Base-by-base conservation (phyloP, 2,797 vertebrate genomes). In the Nyctalus aviator region DNA sequence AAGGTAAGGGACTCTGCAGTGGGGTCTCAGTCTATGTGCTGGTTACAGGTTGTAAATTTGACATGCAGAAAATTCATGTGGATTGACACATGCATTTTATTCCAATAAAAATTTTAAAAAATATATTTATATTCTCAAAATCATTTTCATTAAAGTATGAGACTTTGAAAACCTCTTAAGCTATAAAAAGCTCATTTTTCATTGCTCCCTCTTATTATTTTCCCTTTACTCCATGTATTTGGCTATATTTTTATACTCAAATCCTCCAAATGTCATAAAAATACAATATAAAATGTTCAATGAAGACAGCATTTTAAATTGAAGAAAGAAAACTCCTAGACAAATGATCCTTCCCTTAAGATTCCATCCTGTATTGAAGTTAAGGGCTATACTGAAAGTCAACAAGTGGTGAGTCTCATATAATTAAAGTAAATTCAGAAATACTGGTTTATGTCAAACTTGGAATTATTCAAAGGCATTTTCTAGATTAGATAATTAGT, bases 401-500 rank as follows among this genome's bases (percentile, higher is more conserved):
- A 72, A 72, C n/a, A 93, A 86, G 78, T 71, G 20, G 27, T 88
- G 50, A 73, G 11, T 0, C 11, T 73, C 8, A 23, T 50, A 37
- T 17, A 21, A 62, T n/a, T n/a, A 68, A 79, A 83, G 3, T 55
- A 85, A 57, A 30, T 91, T 75, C 27, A 90, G 86, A 92, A 53
- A 7, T 53, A 71, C 0, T 21, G 3, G 1, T 62, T 76, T 57
- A 25, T 71, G 55, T 59, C 64, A 83, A 72, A 53, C 14, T 23
- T 32, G 12, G 83, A 92, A 55, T 75, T 66, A 82, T 9, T 66
- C 55, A 68, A 79, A 46, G n/a, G 8, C 1, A 23, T 69, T 81
- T 92, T 91, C 71, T 64, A 37, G 79, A 86, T 91, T 75, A 83
- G 9, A 50, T 84, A 27, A 72, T 93, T 66, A 68, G 55, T 90